A percentile compares a stretch with the other conserved stretches of the same genome.
phyloP scores from a whole-genome alignment of 2,888 invertebrate species.

The Molorchus minor region DNA sequence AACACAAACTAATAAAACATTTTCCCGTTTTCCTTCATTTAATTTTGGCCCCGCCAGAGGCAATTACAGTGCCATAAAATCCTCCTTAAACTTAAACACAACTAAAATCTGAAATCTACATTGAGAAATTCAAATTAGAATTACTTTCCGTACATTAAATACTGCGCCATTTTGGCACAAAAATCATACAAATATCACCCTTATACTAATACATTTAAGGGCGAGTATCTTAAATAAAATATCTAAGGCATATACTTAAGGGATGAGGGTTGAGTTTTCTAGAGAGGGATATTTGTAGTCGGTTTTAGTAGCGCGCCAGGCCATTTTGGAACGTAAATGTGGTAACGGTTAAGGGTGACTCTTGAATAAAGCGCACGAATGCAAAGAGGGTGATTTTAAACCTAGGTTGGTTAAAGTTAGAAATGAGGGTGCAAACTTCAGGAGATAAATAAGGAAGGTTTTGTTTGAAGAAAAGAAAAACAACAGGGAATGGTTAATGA shows the following conservation, averaged over 20 bases:
- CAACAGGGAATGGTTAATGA: conserved; percentile 41
- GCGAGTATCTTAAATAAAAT: conserved; percentile 57
- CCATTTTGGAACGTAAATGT: conserved; percentile 29
- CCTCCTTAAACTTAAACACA: conserved; percentile 60
- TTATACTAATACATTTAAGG: conserved; percentile 52
- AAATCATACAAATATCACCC: conserved; percentile 56
- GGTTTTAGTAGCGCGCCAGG: conserved; percentile 42
- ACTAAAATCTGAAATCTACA: conserved; percentile 58
- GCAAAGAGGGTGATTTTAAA: conserved; percentile 58
- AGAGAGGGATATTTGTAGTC: conserved; percentile 56
- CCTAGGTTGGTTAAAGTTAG: conserved; percentile 54
- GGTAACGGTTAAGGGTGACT: conserved; percentile 36
- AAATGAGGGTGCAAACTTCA: conserved; percentile 58
- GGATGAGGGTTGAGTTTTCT: conserved; percentile 58
- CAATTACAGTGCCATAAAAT: conserved; percentile 54
- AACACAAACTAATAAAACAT: conserved; percentile 41
- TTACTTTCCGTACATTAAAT: conserved; percentile 62
- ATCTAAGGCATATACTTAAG: conserved; percentile 57
- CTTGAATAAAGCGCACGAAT: conserved; percentile 36
- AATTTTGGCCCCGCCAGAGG: conserved; percentile 29
- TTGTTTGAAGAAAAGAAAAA: conserved; percentile 47
- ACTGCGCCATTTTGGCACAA: conserved; percentile 59
- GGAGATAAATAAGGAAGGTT: conserved; percentile 55
- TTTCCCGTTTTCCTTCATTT: conserved; percentile 39
- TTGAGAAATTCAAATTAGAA: conserved; percentile 59